A percentile compares a stretch with the other conserved stretches of the same genome.
phyloP scores from a whole-genome alignment of 2,797 vertebrate genomes.

The Podargus strigoides region DNA sequence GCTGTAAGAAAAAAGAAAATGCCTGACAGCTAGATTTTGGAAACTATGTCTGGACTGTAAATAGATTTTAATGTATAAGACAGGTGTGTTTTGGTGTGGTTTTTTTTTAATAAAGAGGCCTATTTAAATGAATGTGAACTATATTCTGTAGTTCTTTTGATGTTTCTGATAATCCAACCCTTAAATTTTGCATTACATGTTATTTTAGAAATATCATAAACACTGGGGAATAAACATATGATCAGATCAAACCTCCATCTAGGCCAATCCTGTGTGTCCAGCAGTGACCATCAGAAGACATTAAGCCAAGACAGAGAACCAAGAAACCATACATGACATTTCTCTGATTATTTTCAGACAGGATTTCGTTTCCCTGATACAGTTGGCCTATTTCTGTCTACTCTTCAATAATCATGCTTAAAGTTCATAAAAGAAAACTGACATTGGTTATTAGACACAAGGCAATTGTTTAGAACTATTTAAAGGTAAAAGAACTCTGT shows the following conservation, averaged over 20 bases:
- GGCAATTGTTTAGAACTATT: not conserved
- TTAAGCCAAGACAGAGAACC: not conserved
- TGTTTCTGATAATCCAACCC: not conserved
- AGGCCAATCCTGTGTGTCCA: not conserved
- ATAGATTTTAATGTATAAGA: conserved; percentile 12
- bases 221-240: not conserved
- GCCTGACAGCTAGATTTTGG: not conserved
- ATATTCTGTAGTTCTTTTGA: not conserved
- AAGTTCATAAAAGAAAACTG: not conserved
- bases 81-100: not conserved
- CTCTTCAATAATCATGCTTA: not conserved
- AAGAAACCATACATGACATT: not conserved
- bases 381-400: not conserved
- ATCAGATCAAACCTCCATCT: not conserved
- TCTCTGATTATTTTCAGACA: not conserved
- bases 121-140: not conserved
- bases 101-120: not conserved
- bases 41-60: not conserved
- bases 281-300: not conserved
- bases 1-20: conserved; percentile 6
- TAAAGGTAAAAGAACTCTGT: not conserved
- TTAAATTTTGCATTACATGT: not conserved
- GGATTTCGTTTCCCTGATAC: not conserved
- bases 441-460: not conserved
- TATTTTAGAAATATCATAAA: not conserved